Evolutionary conservation across 2,888 invertebrate species (phyloP).

Genomic region (Opisthograptis luteolata): DNA sequence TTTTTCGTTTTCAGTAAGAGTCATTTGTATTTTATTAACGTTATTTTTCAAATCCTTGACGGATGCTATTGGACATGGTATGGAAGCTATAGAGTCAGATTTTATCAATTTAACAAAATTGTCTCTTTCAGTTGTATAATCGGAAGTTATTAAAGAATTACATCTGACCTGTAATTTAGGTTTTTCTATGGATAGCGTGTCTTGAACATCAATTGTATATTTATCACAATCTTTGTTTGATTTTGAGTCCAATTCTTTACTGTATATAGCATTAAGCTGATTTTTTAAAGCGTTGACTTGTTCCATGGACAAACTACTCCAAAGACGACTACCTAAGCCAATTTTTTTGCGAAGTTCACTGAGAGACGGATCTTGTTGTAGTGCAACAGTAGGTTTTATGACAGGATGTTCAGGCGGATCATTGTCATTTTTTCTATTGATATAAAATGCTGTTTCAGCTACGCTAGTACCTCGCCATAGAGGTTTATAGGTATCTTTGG

Average conservation of each 20-base stretch:
- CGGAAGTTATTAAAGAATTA: conserved; percentile 81
- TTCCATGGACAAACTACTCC: conserved; percentile 93
- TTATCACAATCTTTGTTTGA: conserved; percentile 71
- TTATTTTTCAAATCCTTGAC: conserved; percentile 78
- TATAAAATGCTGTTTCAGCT: conserved; percentile 89
- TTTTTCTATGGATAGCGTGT: conserved; percentile 57
- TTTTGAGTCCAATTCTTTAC: conserved; percentile 81
- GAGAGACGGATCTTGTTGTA: conserved; percentile 70
- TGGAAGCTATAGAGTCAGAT: conserved; percentile 84
- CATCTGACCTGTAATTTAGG: conserved; percentile 83
- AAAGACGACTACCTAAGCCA: conserved; percentile 90
- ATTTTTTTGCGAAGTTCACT: conserved; percentile 73
- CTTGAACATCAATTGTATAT: conserved; percentile 86
- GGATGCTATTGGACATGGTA: conserved; percentile 69
- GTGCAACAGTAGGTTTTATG: conserved; percentile 55
- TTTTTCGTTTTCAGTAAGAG: conserved; percentile 88
- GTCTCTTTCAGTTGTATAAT: conserved; percentile 60
- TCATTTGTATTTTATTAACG: conserved; percentile 78
- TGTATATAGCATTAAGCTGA: conserved; percentile 92
- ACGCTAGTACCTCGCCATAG: conserved; percentile 94
- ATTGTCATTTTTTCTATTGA: conserved; percentile 85
- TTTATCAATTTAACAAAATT: conserved; percentile 72
- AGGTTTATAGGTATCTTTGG: conserved; percentile 90
- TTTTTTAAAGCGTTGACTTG: conserved; percentile 92
- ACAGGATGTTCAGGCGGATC: conserved; percentile 57